Evolutionary conservation across 30 jellyfish, hydroid and myxozoan species (phyloP).

Genomic region (Nemopilema nomurai): DNA sequence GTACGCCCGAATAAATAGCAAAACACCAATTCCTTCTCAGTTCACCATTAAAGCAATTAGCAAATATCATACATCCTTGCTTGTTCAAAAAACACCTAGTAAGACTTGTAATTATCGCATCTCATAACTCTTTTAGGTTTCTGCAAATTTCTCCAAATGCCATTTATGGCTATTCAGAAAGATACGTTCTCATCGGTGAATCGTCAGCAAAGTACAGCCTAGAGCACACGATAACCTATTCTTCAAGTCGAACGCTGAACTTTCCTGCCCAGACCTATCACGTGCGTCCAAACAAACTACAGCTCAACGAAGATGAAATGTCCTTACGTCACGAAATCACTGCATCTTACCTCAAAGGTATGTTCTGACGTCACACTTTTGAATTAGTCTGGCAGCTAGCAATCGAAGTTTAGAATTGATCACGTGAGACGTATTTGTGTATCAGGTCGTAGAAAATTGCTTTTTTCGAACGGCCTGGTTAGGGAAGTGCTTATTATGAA

Average conservation of each 20-base stretch:
- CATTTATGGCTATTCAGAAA: conserved; percentile 40
- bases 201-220: conserved; percentile 30
- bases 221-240: conserved; percentile 38
- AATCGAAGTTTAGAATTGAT: too few species aligned
- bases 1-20: too few species aligned
- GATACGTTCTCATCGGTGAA: conserved; percentile 52
- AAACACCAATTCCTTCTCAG: too few species aligned
- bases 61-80: too few species aligned
- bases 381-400: neutral
- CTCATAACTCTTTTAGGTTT: conserved; percentile 3
- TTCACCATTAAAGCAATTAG: too few species aligned
- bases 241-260: conserved; percentile 25
- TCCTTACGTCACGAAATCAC: conserved; percentile 40
- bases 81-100: too few species aligned
- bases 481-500: too few species aligned
- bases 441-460: too few species aligned
- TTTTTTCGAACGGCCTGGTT: too few species aligned
- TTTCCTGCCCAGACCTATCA: conserved; percentile 39
- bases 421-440: too few species aligned
- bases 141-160: conserved; percentile 52
- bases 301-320: conserved; percentile 20
- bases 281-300: conserved; percentile 36
- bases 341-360: conserved; percentile 58
- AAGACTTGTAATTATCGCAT: too few species aligned
- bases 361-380: neutral